Evolutionary conservation across 2,113 vertebrate species (phyloP).

Genomic region (Nothobranchius furzeri): DNA sequence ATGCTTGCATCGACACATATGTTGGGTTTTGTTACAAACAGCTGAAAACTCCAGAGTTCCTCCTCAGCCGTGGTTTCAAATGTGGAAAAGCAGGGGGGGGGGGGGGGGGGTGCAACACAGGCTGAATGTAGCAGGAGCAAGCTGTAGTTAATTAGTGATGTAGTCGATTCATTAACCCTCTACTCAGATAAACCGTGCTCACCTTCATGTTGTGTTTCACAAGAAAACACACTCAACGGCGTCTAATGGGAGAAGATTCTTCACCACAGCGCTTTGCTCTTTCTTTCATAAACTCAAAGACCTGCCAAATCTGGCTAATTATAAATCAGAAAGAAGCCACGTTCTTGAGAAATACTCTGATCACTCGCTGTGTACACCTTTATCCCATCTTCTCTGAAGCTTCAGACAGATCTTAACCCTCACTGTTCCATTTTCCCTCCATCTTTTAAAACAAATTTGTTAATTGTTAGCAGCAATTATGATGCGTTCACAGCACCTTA

Average conservation of each 20-base stretch:
- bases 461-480: slow-evolving; percentile 15
- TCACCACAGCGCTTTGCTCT: background rate
- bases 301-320: slow-evolving; percentile 44
- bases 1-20: slow-evolving; percentile 11
- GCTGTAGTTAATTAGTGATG: too few relatives aligned
- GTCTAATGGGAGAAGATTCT: slow-evolving; percentile 28
- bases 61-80: slow-evolving; percentile 8
- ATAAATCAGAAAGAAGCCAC: slow-evolving; percentile 45
- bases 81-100: slow-evolving; percentile 3
- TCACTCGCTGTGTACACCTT: slow-evolving; percentile 42
- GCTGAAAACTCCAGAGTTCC: slow-evolving; percentile 37
- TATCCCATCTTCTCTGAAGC: slow-evolving; percentile 44
- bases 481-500: background rate
- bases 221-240: slow-evolving; percentile 1
- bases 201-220: slow-evolving; percentile 29
- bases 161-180: slow-evolving; percentile 9
- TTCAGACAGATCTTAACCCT: slow-evolving; percentile 41
- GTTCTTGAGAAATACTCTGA: slow-evolving; percentile 45
- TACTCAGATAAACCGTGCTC: slow-evolving; percentile 16
- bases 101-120: background rate
- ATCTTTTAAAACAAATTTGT: slow-evolving; percentile 31
- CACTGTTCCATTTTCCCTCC: slow-evolving; percentile 3
- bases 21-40: slow-evolving; percentile 28
- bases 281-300: slow-evolving; percentile 35
- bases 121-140: background rate